Evolutionary conservation across 2,888 invertebrate genomes (phyloP).

Genomic region (Gastrophysa polygoni): DNA sequence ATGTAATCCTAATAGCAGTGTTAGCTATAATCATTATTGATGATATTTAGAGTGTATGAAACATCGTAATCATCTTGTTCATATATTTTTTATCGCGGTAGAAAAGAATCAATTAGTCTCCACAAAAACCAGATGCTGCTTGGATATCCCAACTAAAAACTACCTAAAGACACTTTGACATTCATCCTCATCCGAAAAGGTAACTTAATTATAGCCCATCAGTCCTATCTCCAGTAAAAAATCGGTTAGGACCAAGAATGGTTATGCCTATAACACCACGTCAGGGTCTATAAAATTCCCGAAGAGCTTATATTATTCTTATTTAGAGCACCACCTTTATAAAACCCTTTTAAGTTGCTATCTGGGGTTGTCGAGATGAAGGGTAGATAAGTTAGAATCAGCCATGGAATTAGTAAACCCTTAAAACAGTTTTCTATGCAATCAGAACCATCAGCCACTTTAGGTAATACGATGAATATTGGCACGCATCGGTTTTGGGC

Average conservation of each 20-base stretch:
- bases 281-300: constrained; percentile 37
- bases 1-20: too few species aligned
- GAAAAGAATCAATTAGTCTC: not conserved
- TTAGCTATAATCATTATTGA: too few species aligned
- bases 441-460: constrained; percentile 48
- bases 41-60: too few species aligned
- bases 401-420: constrained; percentile 43
- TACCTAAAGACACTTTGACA: constrained; percentile 38
- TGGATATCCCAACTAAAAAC: not conserved
- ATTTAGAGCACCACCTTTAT: constrained; percentile 38
- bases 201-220: constrained; percentile 42
- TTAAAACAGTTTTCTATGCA: constrained; percentile 48
- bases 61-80: not conserved
- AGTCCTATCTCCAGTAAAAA: constrained; percentile 37
- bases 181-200: constrained; percentile 42
- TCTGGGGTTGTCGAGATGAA: constrained; percentile 42
- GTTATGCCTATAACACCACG: constrained; percentile 38
- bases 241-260: constrained; percentile 29
- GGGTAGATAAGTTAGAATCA: constrained; percentile 43
- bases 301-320: constrained; percentile 42
- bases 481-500: constrained; percentile 35
- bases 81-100: not conserved
- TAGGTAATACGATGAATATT: constrained; percentile 45
- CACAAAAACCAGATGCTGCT: not conserved
- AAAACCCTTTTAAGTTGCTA: constrained; percentile 43